Base-by-base conservation (phyloP, 1,140 invertebrate species). In the Galendromus occidentalis region DNA sequence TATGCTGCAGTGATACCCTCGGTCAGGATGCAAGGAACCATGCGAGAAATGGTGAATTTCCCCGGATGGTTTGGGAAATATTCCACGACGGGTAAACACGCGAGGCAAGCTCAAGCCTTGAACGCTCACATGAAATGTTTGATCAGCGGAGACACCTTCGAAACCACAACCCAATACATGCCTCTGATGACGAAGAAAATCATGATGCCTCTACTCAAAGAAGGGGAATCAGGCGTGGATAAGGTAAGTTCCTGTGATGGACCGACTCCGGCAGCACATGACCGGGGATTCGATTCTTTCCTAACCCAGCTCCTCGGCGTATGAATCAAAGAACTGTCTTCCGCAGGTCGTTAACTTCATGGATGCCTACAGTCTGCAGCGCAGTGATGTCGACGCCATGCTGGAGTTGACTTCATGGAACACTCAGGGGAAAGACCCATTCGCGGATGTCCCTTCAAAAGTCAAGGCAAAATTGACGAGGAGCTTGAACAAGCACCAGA, bases 21-120 rank as follows among this genome's bases (percentile, higher is more conserved):
- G 0, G 81, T 86, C 70, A 77, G 83, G 33, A 82, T 98, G 81
- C 80, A 84, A 42, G 92, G 94, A 1, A 78, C 84, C 71, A 75
- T 92, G 22, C 76, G 76, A 1, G 80, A 80, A 0, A 84, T 86
- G 78, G 86, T 94, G 9, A 82, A 86, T 70, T 98, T 98, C 76
- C 94, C 96, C 4, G 75, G 80, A 20, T 98, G 93, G 92, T 82
- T 99, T 33, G 96, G 95, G 0, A 91, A 92, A 76, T 91, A 94
- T 79, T 97, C 93, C 0, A 84, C 74, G 42, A 73, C 71, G 14
- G 83, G 77, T 68, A 95, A 95, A 78, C 82, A 87, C 71, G 81
- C 86, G 42, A 77, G 92, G 30, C 76, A 94, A n/a, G 75, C 85
- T 17, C 30, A 69, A 28, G 65, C 30, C 20, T 55, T 42, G 7